Evolutionary conservation across 2,797 vertebrate species (phyloP), one percentile per base, ranked within the genome.

Genomic region (Sebastes kiyomatsui): DNA sequence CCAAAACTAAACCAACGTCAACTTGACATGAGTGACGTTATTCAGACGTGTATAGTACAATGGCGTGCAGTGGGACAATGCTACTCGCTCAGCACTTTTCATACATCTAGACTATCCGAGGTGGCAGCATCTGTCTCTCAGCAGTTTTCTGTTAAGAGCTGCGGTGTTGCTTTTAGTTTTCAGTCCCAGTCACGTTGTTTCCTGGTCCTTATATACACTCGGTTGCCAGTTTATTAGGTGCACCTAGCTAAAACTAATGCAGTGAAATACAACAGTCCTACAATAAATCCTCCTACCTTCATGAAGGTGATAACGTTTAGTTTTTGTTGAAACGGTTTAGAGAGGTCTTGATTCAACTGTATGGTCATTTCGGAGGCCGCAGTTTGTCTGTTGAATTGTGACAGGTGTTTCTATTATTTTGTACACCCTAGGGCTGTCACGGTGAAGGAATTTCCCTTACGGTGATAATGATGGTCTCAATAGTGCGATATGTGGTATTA

Each of bases 111-210:
- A 60, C 65, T 22, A 65, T 81, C 28, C 2, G 82, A 83, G 77
- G 69, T 71, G 88, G 33, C 83, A 79, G 82, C n/a, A 68, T 55
- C 32, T 18, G 71, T 86, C 70, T 71, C 83, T 87, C 73, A 56
- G 86, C 78, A 79, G 18, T 83, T 86, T 62, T 59, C 0, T 67
- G 20, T 61, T 60, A 6, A 59, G 8, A 67, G 64, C 80, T 74
- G 72, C 88, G 72, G n/a, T 79, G 81, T 69, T 65, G 3, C 16
- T 30, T 72, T 78, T 38, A 28, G 18, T 32, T 14, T 72, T 70
- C 72, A 54, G 25, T 6, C 52, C 33, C 49, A 2, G 25, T 58
- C 25, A 23, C 65, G 58, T 56, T 77, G 27, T 79, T 27, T 30
- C 8, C 69, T 59, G 32, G 6, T 46, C 7, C 42, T 38, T 56